Conservation (phyloP, 2,113 vertebrate genomes). For the Harpagus bidentatus region DNA sequence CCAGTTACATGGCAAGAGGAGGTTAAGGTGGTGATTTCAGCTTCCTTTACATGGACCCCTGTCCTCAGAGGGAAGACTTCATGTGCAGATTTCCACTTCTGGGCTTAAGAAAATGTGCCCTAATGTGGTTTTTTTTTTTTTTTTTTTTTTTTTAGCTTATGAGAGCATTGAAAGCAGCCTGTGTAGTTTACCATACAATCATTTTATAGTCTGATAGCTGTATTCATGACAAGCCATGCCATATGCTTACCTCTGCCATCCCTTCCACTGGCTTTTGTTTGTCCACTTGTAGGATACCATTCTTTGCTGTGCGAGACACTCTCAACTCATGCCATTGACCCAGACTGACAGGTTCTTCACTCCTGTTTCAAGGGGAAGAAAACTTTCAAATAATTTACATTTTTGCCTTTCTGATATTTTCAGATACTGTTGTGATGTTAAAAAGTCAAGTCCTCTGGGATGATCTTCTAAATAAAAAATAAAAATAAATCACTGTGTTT, state of each 20-base stretch:
- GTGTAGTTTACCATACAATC: neutral
- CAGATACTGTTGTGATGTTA: neutral
- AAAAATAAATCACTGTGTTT: neutral
- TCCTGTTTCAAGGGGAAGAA: conserved; percentile 73
- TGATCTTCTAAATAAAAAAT: neutral
- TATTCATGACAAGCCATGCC: neutral
- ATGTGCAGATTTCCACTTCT: fast-evolving
- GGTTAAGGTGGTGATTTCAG: neutral
- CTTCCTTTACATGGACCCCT: neutral
- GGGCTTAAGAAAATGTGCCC: neutral
- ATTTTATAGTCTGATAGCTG: neutral
- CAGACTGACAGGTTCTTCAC: conserved; percentile 80
- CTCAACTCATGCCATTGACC: conserved; percentile 88
- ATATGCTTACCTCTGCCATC: conserved; percentile 83
- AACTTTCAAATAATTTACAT: neutral
- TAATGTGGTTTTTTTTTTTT: fast-evolving
- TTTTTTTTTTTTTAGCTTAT: neutral
- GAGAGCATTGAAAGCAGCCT: neutral
- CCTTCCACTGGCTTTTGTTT: conserved; percentile 84
- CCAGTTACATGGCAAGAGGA: neutral
- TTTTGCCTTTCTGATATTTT: neutral
- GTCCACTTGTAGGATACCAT: conserved; percentile 91
- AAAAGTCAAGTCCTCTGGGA: neutral
- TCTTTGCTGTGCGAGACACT: conserved; percentile 91
- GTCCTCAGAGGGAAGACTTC: neutral